A percentile compares a stretch with the other conserved stretches of the same genome.
Evolutionary conservation across 2,888 invertebrate species (phyloP).

Genomic region (Atethmia centrago): DNA sequence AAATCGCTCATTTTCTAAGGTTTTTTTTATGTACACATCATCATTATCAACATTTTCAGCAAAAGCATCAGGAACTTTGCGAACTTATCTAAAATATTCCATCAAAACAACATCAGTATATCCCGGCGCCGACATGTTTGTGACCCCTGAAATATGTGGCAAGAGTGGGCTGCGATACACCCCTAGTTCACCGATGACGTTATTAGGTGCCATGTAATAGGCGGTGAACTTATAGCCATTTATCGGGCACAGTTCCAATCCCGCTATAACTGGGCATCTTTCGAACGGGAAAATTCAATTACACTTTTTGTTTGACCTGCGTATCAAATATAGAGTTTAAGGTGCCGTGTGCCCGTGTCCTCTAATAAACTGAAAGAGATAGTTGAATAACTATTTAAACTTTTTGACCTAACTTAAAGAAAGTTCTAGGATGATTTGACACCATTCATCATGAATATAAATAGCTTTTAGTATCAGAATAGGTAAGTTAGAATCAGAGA

Average conservation of each 20-base stretch:
- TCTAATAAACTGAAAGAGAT: constrained; percentile 26
- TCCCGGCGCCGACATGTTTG: constrained; percentile 28
- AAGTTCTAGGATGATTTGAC: background rate
- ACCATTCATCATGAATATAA: background rate
- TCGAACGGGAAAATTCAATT: constrained; percentile 60
- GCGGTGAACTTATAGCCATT: constrained; percentile 59
- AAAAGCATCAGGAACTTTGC: constrained; percentile 23
- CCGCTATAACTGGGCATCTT: constrained; percentile 58
- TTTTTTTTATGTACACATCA: constrained; percentile 27
- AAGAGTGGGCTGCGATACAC: constrained; percentile 42
- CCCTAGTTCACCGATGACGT: constrained; percentile 61
- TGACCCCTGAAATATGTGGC: constrained; percentile 58
- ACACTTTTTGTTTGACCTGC: constrained; percentile 46
- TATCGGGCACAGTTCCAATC: constrained; percentile 66
- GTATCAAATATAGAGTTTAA: constrained; percentile 38
- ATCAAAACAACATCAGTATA: constrained; percentile 49
- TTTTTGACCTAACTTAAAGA: background rate
- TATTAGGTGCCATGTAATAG: constrained; percentile 63
- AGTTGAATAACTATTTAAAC: constrained; percentile 1
- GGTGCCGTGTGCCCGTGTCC: constrained; percentile 21
- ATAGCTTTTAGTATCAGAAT: background rate
- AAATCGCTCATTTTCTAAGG: constrained; percentile 7
- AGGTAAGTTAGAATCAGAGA: background rate
- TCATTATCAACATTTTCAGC: constrained; percentile 37
- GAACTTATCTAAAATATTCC: constrained; percentile 40